Percentiles rank a stretch among this genome's conserved stretches.
Evolutionary conservation across 2,113 vertebrate species (phyloP).

Genomic region (Halcyon senegalensis): DNA sequence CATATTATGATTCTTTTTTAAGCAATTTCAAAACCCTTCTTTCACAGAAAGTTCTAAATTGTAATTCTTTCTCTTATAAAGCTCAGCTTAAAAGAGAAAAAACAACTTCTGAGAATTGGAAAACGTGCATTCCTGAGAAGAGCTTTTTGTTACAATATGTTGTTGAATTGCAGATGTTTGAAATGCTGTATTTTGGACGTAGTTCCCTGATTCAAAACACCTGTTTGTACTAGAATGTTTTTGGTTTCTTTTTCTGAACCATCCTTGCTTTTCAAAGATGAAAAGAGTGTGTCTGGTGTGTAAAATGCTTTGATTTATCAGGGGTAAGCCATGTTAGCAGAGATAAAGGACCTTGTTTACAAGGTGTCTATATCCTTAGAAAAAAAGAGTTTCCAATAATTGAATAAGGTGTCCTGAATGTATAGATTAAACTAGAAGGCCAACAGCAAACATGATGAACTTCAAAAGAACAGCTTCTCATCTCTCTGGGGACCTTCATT

Average conservation of each 20-base stretch:
- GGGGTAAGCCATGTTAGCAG: constrained; percentile 31
- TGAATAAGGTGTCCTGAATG: constrained; percentile 71
- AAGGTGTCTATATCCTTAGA: constrained; percentile 52
- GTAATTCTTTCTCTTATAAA: not conserved
- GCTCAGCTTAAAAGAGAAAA: not conserved
- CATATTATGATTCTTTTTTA: not conserved
- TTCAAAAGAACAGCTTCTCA: constrained; percentile 77
- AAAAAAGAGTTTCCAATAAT: constrained; percentile 70
- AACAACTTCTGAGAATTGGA: not conserved
- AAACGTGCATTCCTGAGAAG: not conserved
- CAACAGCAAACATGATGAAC: constrained; percentile 77
- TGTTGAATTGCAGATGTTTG: not conserved
- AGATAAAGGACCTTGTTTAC: constrained; percentile 66
- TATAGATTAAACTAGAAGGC: constrained; percentile 78
- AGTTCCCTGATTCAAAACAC: constrained; percentile 12
- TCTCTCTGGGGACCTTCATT: constrained; percentile 80
- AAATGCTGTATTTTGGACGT: not conserved
- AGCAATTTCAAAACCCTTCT: not conserved
- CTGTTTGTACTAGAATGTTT: constrained; percentile 29
- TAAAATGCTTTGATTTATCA: constrained; percentile 62
- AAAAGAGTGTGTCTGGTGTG: constrained; percentile 28
- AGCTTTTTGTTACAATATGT: not conserved
- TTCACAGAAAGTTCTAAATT: not conserved
- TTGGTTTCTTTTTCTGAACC: not conserved
- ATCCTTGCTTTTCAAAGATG: not conserved